A percentile compares a stretch with the other conserved stretches of the same genome.
phyloP scores from a whole-genome alignment of 2,797 vertebrate genomes.

The Okamejei kenojei region DNA sequence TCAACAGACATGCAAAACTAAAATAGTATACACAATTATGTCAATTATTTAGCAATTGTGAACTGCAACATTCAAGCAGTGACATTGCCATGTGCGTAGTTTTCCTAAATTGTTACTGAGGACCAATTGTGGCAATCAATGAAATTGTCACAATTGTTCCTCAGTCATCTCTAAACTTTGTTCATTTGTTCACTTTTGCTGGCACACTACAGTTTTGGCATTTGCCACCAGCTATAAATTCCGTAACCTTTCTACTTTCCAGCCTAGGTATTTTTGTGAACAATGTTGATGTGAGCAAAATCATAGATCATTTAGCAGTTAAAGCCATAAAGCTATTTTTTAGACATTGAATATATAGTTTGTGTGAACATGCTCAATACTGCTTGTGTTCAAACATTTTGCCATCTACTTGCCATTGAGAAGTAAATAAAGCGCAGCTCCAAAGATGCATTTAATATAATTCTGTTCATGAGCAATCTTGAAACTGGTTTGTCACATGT shows the following conservation, averaged over 20 bases:
- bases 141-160: neutral
- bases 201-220: neutral
- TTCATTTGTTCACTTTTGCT: neutral
- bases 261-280: neutral
- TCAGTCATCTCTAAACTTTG: neutral
- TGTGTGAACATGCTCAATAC: neutral
- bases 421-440: neutral
- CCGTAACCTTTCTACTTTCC: neutral
- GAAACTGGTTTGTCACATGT: neutral
- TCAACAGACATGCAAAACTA: neutral
- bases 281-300: neutral
- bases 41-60: neutral
- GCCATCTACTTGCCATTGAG: neutral
- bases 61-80: neutral
- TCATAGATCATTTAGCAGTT: neutral
- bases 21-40: neutral
- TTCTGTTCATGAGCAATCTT: neutral
- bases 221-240: neutral
- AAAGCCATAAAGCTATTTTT: neutral
- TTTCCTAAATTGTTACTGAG: neutral
- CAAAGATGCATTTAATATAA: neutral
- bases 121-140: no score
- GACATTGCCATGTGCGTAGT: neutral
- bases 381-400: neutral
- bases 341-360: neutral